phyloP scores from a whole-genome alignment of 1,140 invertebrate genomes.

The Listronotus bonariensis region DNA sequence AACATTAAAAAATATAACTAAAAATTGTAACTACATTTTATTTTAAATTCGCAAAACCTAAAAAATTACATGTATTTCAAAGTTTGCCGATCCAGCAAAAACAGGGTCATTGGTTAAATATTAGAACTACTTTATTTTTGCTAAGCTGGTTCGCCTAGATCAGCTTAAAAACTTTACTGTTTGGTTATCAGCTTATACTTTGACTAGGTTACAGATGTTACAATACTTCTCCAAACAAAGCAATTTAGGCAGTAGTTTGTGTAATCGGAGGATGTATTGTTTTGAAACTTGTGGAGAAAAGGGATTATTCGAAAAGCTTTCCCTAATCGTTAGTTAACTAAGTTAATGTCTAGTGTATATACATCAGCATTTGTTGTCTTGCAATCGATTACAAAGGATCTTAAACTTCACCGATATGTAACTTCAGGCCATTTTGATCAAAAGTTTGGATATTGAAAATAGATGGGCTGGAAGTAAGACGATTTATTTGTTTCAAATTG shows the following conservation, averaged over 20 bases:
- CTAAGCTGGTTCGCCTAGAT: too few species aligned
- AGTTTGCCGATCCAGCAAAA: too few species aligned
- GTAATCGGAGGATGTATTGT: conserved; percentile 30
- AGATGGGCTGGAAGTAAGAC: conserved; percentile 10
- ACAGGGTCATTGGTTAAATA: too few species aligned
- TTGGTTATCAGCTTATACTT: conserved; percentile 2
- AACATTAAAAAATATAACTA: too few species aligned
- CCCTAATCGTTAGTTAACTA: conserved; percentile 30
- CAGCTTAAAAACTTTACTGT: too few species aligned
- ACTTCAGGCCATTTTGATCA: conserved; percentile 6
- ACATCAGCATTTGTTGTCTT: conserved; percentile 19
- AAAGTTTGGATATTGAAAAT: conserved; percentile 12
- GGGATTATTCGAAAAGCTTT: conserved; percentile 14
- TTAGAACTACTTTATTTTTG: too few species aligned
- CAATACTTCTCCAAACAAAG: conserved; percentile 1
- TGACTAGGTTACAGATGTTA: conserved; percentile 1
- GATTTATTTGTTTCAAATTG: conserved; percentile 17
- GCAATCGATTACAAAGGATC: conserved; percentile 15
- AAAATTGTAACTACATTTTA: too few species aligned
- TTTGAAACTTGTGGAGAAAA: conserved; percentile 28
- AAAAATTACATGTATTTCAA: too few species aligned
- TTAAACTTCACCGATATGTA: conserved; percentile 19
- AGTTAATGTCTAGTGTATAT: conserved; percentile 26
- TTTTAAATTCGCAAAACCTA: too few species aligned
- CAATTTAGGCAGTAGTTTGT: conserved; percentile 17